phyloP scores from a whole-genome alignment of 2,113 vertebrate genomes.

The Tachuris rubrigastra region DNA sequence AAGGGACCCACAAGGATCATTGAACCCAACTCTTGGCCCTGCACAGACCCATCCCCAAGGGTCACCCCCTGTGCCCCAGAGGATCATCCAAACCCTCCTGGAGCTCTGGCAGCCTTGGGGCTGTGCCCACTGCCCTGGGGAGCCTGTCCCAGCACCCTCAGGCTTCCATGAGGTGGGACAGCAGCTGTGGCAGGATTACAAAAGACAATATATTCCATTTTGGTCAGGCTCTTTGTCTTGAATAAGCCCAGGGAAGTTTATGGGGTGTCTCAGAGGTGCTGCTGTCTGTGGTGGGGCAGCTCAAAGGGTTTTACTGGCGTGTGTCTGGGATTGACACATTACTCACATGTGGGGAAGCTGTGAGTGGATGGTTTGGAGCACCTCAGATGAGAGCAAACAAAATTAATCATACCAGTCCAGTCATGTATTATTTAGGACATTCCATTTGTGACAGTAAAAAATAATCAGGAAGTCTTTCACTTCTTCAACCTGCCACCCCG shows the following conservation, averaged over 20 bases:
- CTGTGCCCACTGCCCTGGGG: not conserved
- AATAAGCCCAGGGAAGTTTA: not conserved
- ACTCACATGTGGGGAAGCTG: accelerated
- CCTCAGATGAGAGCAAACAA: not conserved
- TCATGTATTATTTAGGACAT: not conserved
- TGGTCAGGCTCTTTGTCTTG: not conserved
- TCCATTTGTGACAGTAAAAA: not conserved
- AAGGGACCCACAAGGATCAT: not conserved
- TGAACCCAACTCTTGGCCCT: not conserved
- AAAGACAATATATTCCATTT: accelerated
- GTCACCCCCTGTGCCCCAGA: not conserved
- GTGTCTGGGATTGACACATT: not conserved
- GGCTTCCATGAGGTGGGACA: not conserved
- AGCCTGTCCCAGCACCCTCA: not conserved
- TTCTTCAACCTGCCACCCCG: not conserved
- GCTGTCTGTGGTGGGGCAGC: accelerated
- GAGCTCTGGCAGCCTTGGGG: not conserved
- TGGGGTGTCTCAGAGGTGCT: not conserved
- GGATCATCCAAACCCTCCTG: not conserved
- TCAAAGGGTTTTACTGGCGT: not conserved
- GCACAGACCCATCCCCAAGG: not conserved
- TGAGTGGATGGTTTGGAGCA: not conserved
- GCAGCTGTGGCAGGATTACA: not conserved
- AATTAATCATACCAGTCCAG: not conserved
- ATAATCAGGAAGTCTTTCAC: not conserved